phyloP scores from a whole-genome alignment of 2,113 vertebrate genomes.

The Chaetorhynchus papuensis region DNA sequence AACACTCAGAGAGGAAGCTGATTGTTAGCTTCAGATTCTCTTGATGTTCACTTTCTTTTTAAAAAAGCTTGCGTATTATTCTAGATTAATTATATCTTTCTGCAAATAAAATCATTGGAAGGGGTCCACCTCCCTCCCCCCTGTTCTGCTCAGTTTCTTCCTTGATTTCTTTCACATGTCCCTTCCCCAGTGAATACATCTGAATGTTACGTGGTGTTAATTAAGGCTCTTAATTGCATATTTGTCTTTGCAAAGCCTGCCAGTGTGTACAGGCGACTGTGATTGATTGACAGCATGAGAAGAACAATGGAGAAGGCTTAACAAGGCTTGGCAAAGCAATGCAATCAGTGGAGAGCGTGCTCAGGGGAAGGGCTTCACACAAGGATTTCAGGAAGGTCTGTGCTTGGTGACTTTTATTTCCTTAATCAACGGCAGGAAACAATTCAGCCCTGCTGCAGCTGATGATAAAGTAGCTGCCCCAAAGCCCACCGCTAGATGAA shows the following conservation, averaged over 20 bases:
- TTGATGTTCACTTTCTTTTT: slow-evolving; percentile 20
- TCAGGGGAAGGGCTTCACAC: background rate
- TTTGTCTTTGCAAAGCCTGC: slow-evolving; percentile 26
- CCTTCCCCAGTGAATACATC: slow-evolving; percentile 24
- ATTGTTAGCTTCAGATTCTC: slow-evolving; percentile 17
- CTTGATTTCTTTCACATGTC: slow-evolving; percentile 10
- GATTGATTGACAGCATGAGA: background rate
- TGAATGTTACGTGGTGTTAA: background rate
- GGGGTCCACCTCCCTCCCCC: background rate
- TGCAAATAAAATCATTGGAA: slow-evolving; percentile 45
- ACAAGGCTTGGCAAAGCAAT: slow-evolving; percentile 1
- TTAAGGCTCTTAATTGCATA: slow-evolving; percentile 21
- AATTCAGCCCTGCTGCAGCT: background rate
- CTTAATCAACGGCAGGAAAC: slow-evolving; percentile 19
- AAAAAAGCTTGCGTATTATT: slow-evolving; percentile 8
- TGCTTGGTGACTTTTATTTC: slow-evolving; percentile 1
- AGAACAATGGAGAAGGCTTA: slow-evolving; percentile 45
- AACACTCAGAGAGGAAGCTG: slow-evolving; percentile 18
- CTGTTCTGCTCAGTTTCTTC: background rate
- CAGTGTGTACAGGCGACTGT: background rate
- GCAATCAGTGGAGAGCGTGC: background rate
- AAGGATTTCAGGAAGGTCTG: background rate
- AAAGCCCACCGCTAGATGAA: background rate
- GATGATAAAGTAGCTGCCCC: slow-evolving; percentile 11
- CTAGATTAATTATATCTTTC: slow-evolving; percentile 30